Evolutionary conservation across 2,888 invertebrate genomes (phyloP).

Genomic region (Cryptus viduatorius): DNA sequence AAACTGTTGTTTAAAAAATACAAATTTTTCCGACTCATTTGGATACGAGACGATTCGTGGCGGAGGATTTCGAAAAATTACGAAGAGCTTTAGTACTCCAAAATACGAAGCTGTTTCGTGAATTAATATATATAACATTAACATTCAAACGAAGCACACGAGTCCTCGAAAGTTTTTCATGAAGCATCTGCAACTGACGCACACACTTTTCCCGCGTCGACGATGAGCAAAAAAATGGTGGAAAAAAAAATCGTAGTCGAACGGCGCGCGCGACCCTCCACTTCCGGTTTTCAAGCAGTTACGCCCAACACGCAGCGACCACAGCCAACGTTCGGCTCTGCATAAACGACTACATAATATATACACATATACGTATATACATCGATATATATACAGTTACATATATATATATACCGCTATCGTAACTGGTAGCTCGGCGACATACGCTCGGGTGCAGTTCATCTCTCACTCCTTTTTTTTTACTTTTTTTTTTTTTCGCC

Average conservation of each 20-base stretch:
- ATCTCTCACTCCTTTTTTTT: slow-evolving; percentile 22
- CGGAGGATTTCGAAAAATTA: no score
- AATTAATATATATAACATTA: not conserved
- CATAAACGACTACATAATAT: slow-evolving; percentile 7
- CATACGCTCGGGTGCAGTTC: slow-evolving; percentile 48
- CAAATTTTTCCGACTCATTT: no score
- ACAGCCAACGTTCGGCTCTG: slow-evolving; percentile 29
- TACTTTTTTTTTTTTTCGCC: slow-evolving; percentile 10
- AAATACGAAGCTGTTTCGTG: not conserved
- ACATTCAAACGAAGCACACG: not conserved
- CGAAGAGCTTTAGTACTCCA: not conserved
- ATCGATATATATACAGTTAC: not conserved
- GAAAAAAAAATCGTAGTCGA: slow-evolving; percentile 31
- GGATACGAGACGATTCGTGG: no score
- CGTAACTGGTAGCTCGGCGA: slow-evolving; percentile 16
- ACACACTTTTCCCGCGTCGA: not conserved
- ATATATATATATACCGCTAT: slow-evolving; percentile 1
- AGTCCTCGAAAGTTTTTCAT: not conserved
- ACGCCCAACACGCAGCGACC: slow-evolving; percentile 57
- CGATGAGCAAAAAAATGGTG: not conserved
- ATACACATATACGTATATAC: not conserved
- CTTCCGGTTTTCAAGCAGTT: slow-evolving; percentile 64
- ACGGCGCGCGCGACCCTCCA: slow-evolving; percentile 36
- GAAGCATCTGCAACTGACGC: slow-evolving; percentile 43
- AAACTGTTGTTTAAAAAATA: no score